Base-by-base conservation (phyloP, 2,113 vertebrate genomes). In the Oryzias curvinotus region DNA sequence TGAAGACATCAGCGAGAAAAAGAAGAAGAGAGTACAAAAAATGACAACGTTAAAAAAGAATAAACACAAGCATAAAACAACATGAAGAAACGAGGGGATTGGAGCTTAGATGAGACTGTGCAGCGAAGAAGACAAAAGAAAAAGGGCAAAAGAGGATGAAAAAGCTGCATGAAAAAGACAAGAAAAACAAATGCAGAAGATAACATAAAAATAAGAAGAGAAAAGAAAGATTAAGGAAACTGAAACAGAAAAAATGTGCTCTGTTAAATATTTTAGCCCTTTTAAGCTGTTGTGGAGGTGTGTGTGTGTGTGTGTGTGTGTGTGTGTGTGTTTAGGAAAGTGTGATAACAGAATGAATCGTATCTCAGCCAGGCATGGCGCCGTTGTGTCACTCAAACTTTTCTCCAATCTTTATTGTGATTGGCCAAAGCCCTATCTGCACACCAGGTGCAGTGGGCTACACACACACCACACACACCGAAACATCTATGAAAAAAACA, bases 281-380 rank as follows among this genome's bases (percentile, higher is more conserved):
- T 45, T 66, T 78, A 60, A 67, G 57, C 68, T 59, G 25, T 44
- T 28, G 25, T 18, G 42, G 30, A 30, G 3, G 26, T 36, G 48
- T 46, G 52, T 62, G 30, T 51, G 48, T 58, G 56, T 4, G 47
- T 62, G 30, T 51, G 48, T 58, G 56, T 4, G 47, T 25, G 46
- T 1, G 54, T 62, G 62, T 28, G 60, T 18, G 43, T n/a, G 59
- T 7, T 19, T 3, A 1, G 51, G 14, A 53, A 51, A 5, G 17
- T 49, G 69, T 1, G 71, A 88, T 77, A 89, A 85, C 78, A 77
- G 61, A 80, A 71, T 88, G 78, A 90, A 91, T 89, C 80, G 57
- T 89, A 90, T 90, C 90, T 91, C 75, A 26, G 57, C 79, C 75
- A 88, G 84, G 84, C 84, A 77, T 74, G 63, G 81, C 71, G 69